Evolutionary conservation across 2,797 vertebrate species (phyloP), one percentile per base, ranked within the genome.

Genomic region (Melanotaenia maccullochi): DNA sequence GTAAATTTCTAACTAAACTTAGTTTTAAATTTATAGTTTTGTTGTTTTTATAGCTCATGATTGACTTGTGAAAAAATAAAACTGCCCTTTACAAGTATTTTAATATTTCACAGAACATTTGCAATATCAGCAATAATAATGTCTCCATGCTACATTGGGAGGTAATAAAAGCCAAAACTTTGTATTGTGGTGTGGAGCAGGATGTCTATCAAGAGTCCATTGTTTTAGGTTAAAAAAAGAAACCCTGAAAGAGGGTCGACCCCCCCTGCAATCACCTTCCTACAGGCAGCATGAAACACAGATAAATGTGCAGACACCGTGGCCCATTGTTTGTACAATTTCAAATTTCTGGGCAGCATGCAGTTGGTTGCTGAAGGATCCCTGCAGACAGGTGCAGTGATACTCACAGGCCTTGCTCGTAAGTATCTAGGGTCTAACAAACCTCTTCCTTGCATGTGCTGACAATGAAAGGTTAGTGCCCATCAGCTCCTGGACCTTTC

Each of bases 281-380:
- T 1, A 20, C 69, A 76, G 54, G 71, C 52, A 64, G 32, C 60
- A 52, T 55, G 22, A 56, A 68, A 72, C 49, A 61, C 42, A 54
- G 65, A 68, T 56, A 22, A 70, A 71, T 35, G 54, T 60, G 68
- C 28, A 57, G 36, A 51, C 47, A 25, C 30, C 2, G 20, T 2
- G 3, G 9, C 54, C 71, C 52, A 64, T 58, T 75, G 61, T 30
- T 30, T 30, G 30, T 30, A 30, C 4, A 30, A 30, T 30, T 30
- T 30, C 30, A 30, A 30, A 30, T 30, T 30, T 30, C 30, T 30
- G 30, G 5, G 30, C 30, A 30, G 30, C 30, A 30, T 5, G 30
- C 42, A 44, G 16, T 6, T 20, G 42, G 42, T 8, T 20, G 18
- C 4, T 44, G 18, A 47, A n/a, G 7, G 8, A 47, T 20, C 44